Percentiles rank a stretch among this genome's conserved stretches.
These are phyloP conservation scores for Halocaridina rubra DNA, from an alignment of 2,888 invertebrate species.

Conservation along the genomic window DNA sequence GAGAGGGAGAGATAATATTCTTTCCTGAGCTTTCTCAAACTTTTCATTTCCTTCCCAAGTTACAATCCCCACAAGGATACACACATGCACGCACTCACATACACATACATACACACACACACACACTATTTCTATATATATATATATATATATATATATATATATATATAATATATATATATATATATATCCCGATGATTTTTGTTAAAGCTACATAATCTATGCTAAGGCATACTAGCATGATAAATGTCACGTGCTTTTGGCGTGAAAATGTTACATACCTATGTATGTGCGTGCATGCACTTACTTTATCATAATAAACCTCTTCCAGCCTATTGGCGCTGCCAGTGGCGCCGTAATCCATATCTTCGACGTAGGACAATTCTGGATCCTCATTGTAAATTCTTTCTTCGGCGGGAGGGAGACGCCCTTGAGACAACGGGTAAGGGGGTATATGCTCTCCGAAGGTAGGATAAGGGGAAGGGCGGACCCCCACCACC, in stretches of 20 bases:
- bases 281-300: too few relatives aligned
- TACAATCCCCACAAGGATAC: too few relatives aligned
- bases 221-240: too few relatives aligned
- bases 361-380: background rate
- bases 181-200: background rate
- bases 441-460: background rate
- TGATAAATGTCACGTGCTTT: too few relatives aligned
- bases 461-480: conserved; percentile 22
- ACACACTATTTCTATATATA: background rate
- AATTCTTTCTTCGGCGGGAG: background rate
- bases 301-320: background rate
- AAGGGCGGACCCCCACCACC: conserved; percentile 31
- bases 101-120: background rate
- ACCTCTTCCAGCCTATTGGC: background rate
- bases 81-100: background rate
- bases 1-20: too few relatives aligned
- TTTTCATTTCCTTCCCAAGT: too few relatives aligned
- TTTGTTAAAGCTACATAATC: background rate
- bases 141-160: background rate
- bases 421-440: background rate
- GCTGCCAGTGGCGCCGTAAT: background rate
- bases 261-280: too few relatives aligned
- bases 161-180: background rate
- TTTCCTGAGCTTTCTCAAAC: too few relatives aligned
- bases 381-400: background rate